Evolutionary conservation across 2,888 invertebrate species (phyloP).

Genomic region (Nyleta sp.): DNA sequence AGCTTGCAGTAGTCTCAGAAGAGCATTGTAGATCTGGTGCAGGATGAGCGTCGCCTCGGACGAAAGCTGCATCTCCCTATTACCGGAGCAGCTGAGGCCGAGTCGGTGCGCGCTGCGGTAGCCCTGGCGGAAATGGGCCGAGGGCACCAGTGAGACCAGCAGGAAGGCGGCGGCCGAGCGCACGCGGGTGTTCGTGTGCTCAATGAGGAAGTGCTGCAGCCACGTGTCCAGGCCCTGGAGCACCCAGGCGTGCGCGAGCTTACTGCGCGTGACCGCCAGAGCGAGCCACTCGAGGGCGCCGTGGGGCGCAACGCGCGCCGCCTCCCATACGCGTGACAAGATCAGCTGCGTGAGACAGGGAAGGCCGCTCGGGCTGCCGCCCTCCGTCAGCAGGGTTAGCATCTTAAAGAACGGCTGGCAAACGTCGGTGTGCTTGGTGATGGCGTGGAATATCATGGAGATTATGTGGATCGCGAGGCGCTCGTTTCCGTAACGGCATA

Average conservation of each 20-base stretch:
- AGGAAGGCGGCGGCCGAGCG: slow-evolving; percentile 95
- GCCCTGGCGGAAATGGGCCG: slow-evolving; percentile 94
- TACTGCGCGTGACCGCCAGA: slow-evolving; percentile 89
- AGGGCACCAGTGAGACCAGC: slow-evolving; percentile 95
- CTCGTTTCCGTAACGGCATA: slow-evolving; percentile 94
- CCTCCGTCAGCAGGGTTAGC: slow-evolving; percentile 93
- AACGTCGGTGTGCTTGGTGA: slow-evolving; percentile 95
- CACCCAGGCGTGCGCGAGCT: slow-evolving; percentile 95
- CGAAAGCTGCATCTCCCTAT: slow-evolving; percentile 78
- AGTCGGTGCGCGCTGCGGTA: slow-evolving; percentile 87
- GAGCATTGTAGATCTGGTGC: slow-evolving; percentile 88
- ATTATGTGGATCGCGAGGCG: slow-evolving; percentile 94
- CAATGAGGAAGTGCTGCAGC: slow-evolving; percentile 94
- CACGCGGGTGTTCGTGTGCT: slow-evolving; percentile 93
- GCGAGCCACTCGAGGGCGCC: slow-evolving; percentile 97
- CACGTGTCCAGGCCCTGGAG: slow-evolving; percentile 95
- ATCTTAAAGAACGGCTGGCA: slow-evolving; percentile 97
- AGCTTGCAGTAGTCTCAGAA: slow-evolving; percentile 89
- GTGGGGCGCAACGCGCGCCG: slow-evolving; percentile 94
- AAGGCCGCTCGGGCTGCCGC: slow-evolving; percentile 90
- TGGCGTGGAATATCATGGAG: slow-evolving; percentile 94
- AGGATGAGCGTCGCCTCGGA: slow-evolving; percentile 85
- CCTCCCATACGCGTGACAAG: slow-evolving; percentile 94
- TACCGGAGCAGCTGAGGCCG: slow-evolving; percentile 84
- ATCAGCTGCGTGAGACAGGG: slow-evolving; percentile 96